Evolutionary conservation across 1,140 invertebrate genomes (phyloP), one percentile per base, ranked within the genome.

Genomic region (Probaryconus sp.): DNA sequence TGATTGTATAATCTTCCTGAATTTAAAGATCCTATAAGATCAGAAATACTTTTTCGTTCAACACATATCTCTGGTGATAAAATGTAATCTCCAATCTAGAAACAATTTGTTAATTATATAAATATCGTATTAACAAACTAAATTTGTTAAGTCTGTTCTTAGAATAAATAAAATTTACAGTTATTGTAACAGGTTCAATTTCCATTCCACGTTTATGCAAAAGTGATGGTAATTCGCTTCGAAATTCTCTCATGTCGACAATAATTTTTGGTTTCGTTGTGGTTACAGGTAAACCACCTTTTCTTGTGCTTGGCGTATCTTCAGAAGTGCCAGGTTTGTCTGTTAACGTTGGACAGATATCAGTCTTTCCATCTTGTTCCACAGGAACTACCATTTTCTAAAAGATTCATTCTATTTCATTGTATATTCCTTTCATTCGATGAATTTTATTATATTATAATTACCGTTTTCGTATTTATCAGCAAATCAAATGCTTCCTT

Each of bases 181-280:
- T 90, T 35, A 99, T 91, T 1, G 95, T 97, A 0, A 97, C 89
- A 1, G 98, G 98, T 81, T 97, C 93, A 60, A 99, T 94, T 78
- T 98, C 94, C 61, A 99, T 94, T 1, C 96, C 96, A 69, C 96
- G 90, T 81, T 94, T 93, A 83, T 99, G 97, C 40, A 99, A 92
- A 24, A 99, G 88, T 3, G 96, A 94, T 0, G 98, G 98, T 10
- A 99, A 88, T 85, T 99, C 97, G 68, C 96, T 98, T 38, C 97
- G 91, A 84, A 99, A 99, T 88, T 99, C 98, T 81, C 98, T 90
- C 93, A 99, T 97, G 86, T 99, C 98, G 13, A 99, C 97, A 77
- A 99, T 95, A 7, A 99, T 88, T 80, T 93, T 86, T 87, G 86
- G 6, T 89, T 85, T 87, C 55, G 30, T 67, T 20, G 33, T 48